A percentile compares a stretch with the other conserved stretches of the same genome.
Evolutionary conservation across 2,888 invertebrate genomes (phyloP).

Genomic region (Cryptus armator): DNA sequence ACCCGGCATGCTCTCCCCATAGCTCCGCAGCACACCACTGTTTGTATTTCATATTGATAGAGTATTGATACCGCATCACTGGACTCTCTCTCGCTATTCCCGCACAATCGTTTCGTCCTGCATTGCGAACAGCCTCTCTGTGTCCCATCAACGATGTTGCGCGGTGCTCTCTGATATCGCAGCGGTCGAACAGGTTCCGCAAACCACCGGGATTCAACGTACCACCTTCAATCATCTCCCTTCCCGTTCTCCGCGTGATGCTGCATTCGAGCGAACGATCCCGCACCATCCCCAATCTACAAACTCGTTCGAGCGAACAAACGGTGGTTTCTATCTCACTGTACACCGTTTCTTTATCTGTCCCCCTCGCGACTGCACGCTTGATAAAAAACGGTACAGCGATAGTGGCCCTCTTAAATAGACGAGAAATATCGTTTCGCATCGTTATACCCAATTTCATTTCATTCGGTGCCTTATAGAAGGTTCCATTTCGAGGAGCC

Average conservation of each 20-base stretch:
- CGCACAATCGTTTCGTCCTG: background rate
- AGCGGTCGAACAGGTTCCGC: constrained; percentile 59
- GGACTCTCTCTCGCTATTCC: constrained; percentile 22
- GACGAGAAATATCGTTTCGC: constrained; percentile 56
- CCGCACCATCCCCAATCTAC: constrained; percentile 49
- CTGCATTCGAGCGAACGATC: constrained; percentile 17
- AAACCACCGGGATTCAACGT: constrained; percentile 57
- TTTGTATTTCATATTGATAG: constrained; percentile 85
- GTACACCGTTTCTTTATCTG: constrained; percentile 5
- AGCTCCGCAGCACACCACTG: constrained; percentile 74
- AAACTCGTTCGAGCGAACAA: constrained; percentile 63
- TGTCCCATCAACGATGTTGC: constrained; percentile 31
- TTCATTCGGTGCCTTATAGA: constrained; percentile 15
- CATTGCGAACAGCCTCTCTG: background rate
- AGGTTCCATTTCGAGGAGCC: background rate
- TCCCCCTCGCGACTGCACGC: background rate
- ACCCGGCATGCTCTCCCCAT: constrained; percentile 62
- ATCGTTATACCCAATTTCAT: constrained; percentile 76
- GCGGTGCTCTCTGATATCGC: constrained; percentile 26
- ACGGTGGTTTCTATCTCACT: constrained; percentile 59
- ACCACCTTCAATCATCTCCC: constrained; percentile 30
- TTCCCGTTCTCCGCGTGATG: constrained; percentile 15
- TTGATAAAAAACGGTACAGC: background rate
- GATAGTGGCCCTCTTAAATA: background rate
- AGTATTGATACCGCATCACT: constrained; percentile 82